These are phyloP conservation scores for Pseudomyrmex dendroicus DNA, from an alignment of 1,140 invertebrate genomes.

Conservation along the genomic window DNA sequence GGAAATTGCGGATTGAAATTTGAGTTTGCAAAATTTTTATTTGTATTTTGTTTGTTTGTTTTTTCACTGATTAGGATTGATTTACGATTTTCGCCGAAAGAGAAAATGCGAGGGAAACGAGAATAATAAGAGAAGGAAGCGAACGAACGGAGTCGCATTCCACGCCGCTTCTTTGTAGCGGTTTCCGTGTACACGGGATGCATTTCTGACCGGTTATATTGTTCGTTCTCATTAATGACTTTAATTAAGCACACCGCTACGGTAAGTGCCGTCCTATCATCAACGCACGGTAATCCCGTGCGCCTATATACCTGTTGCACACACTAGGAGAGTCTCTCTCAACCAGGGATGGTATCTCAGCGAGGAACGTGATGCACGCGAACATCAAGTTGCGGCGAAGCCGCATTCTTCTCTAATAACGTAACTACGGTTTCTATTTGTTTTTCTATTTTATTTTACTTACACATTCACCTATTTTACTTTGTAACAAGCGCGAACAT, in stretches of 20 bases:
- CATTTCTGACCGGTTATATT: constrained; percentile 35
- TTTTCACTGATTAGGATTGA: background rate
- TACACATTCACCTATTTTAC: background rate
- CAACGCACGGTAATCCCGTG: background rate
- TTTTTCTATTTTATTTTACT: constrained; percentile 4
- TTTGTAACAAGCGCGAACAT: background rate
- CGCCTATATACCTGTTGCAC: constrained; percentile 6
- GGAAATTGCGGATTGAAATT: too few species aligned
- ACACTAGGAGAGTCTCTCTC: constrained; percentile 19
- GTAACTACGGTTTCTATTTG: background rate
- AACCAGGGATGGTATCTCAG: background rate
- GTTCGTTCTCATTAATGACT: constrained; percentile 51
- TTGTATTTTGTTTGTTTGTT: too few species aligned
- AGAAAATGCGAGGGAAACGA: constrained; percentile 16
- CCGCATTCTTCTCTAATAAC: constrained; percentile 38
- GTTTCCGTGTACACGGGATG: constrained; percentile 29
- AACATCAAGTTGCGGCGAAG: constrained; percentile 3
- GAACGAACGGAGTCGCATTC: constrained; percentile 19
- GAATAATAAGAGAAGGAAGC: background rate
- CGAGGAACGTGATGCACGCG: background rate
- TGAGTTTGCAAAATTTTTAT: too few species aligned
- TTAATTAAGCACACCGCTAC: constrained; percentile 52
- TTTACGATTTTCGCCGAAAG: background rate
- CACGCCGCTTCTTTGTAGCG: constrained; percentile 20
- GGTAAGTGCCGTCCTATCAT: constrained; percentile 24